Evolutionary conservation across 2,888 invertebrate species (phyloP), one percentile per base, ranked within the genome.

Genomic region (Xanthorhoe designata): DNA sequence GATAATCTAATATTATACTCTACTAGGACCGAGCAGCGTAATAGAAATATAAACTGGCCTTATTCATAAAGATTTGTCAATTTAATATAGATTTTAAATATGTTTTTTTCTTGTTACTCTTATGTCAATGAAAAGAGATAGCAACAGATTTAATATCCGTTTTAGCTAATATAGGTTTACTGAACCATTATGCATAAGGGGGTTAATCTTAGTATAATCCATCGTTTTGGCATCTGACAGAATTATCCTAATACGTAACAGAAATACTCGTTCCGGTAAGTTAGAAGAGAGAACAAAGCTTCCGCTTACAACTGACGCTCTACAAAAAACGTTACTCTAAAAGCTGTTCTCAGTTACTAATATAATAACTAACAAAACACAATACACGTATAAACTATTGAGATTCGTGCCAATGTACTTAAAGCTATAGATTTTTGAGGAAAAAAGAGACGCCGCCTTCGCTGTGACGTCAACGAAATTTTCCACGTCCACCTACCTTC

Each of bases 401-500:
- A 35, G 45, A 68, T 63, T 61, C 52, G 61, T 69, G 68, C 67
- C 60, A 24, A 60, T 64, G 69, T 62, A 69, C 66, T 70, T 53
- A 60, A 64, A 68, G 55, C 38, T 42, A 9, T 24, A 13, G 10
- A 57, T 70, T 62, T 67, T 32, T 35, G 55, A 47, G 49, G 62
- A 66, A 64, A 69, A 60, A 45, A 64, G 64, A 63, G 63, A 56
- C 63, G 70, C 65, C 68, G 67, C 68, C 67, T 75, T 75, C 24
- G 19, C 75, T 69, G 72, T 86, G 83, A 86, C 83, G 84, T 78
- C 70, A 49, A 73, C 65, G 66, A 68, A 68, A 76, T 79, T 82
- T 78, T 73, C 78, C 81, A 84, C 81, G 82, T 82, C 82, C 82
- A 84, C 78, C 79, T 78, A 84, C 78, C 79, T 78, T 81, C 78